These are phyloP conservation scores for Hypolimnas misippus DNA, from an alignment of 2,888 invertebrate genomes.

Conservation along the genomic window DNA sequence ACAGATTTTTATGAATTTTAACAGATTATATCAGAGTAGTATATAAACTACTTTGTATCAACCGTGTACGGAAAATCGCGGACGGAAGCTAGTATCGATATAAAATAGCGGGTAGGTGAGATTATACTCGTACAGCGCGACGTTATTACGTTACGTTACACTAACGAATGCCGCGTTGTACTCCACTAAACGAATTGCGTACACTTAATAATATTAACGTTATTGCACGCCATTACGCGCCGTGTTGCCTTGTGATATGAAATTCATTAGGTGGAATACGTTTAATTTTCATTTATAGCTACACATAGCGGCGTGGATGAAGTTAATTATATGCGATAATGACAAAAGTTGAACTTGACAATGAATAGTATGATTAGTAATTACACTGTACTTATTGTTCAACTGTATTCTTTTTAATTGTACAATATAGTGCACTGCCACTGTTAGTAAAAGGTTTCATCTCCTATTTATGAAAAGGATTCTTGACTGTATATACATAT, in stretches of 20 bases:
- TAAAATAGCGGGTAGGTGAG: not conserved
- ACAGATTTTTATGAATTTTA: no score
- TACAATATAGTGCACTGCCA: no score
- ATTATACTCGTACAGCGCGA: not conserved
- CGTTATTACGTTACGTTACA: conserved; percentile 2
- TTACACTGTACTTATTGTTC: no score
- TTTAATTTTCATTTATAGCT: conserved; percentile 20
- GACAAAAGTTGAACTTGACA: conserved; percentile 7
- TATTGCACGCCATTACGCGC: conserved; percentile 54
- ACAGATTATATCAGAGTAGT: no score
- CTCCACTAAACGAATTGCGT: conserved; percentile 45
- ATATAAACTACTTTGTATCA: no score
- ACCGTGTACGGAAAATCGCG: no score
- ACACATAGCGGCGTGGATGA: not conserved
- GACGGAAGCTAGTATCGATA: not conserved
- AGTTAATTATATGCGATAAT: conserved; percentile 18
- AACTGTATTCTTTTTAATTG: no score
- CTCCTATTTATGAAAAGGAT: no score
- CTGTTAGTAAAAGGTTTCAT: no score
- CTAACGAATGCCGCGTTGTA: conserved; percentile 11
- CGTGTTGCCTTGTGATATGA: conserved; percentile 48
- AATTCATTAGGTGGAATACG: conserved; percentile 37
- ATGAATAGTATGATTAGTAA: not conserved
- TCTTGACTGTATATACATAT: no score
- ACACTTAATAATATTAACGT: conserved; percentile 63